Evolutionary conservation across 2,113 vertebrate genomes (phyloP).

Genomic region (Pteropus alecto): DNA sequence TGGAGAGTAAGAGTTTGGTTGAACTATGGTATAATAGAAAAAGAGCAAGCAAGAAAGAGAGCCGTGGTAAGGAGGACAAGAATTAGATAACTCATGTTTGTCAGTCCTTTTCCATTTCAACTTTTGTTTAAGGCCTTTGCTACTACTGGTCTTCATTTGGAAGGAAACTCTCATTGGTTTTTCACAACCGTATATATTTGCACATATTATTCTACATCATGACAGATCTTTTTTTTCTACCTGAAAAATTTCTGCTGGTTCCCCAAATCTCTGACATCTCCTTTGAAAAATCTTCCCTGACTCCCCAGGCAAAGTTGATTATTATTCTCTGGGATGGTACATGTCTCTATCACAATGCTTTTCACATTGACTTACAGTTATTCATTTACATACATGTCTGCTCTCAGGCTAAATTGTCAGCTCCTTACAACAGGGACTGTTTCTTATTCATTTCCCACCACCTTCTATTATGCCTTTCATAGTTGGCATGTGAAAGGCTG

Average conservation of each 20-base stretch:
- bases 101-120: not conserved
- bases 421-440: not conserved
- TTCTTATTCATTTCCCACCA: not conserved
- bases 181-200: not conserved
- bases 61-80: not conserved
- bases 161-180: not conserved
- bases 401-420: slow-evolving; percentile 20
- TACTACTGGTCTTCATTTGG: not conserved
- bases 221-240: not conserved
- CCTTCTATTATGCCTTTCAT: slow-evolving; percentile 8
- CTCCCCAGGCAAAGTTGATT: not conserved
- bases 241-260: not conserved
- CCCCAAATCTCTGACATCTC: not conserved
- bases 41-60: not conserved
- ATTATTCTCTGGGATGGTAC: not conserved
- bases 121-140: not conserved
- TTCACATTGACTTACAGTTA: slow-evolving; percentile 22
- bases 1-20: not conserved
- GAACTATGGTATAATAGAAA: not conserved
- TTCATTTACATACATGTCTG: not conserved
- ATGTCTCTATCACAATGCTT: slow-evolving; percentile 23
- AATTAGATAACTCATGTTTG: not conserved
- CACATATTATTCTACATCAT: not conserved
- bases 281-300: not conserved
- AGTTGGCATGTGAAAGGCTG: slow-evolving; percentile 10